Conservation (phyloP, 1,140 invertebrate genomes). For the Caenorhabditis brenneri region DNA sequence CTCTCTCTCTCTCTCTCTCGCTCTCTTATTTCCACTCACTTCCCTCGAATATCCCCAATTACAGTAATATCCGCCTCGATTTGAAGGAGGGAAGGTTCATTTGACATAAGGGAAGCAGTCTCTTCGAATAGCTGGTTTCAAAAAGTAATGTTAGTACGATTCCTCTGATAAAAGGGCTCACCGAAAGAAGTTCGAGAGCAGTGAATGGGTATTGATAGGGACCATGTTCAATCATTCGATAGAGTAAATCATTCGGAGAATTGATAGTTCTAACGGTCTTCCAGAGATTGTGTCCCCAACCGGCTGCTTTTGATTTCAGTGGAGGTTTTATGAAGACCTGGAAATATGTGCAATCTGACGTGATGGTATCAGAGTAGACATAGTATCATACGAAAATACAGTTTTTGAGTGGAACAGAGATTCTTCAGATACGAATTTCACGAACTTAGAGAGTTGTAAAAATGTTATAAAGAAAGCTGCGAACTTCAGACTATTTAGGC, state of each 20-base stretch:
- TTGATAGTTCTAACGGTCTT: background rate
- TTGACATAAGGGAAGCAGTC: background rate
- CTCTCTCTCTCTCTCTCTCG: too few relatives aligned
- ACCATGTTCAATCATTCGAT: conserved; percentile 51
- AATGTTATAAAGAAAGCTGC: too few relatives aligned
- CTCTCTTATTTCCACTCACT: too few relatives aligned
- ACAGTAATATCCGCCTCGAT: conserved; percentile 27
- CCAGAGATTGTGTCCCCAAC: background rate
- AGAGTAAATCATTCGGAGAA: conserved; percentile 30
- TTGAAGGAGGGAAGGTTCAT: conserved; percentile 21
- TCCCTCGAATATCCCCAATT: conserved; percentile 40
- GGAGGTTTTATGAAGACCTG: conserved; percentile 9
- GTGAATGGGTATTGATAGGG: conserved; percentile 42
- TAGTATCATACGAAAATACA: too few relatives aligned
- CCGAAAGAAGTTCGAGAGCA: conserved; percentile 26
- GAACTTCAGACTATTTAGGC: too few relatives aligned
- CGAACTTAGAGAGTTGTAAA: too few relatives aligned
- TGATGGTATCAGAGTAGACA: too few relatives aligned
- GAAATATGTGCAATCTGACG: too few relatives aligned
- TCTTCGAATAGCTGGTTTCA: conserved; percentile 31
- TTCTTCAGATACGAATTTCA: too few relatives aligned
- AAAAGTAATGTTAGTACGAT: background rate
- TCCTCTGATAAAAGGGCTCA: background rate
- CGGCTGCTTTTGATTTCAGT: background rate
- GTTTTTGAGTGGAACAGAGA: too few relatives aligned